phyloP scores from a whole-genome alignment of 2,113 vertebrate genomes.

The Microtus richardsoni region DNA sequence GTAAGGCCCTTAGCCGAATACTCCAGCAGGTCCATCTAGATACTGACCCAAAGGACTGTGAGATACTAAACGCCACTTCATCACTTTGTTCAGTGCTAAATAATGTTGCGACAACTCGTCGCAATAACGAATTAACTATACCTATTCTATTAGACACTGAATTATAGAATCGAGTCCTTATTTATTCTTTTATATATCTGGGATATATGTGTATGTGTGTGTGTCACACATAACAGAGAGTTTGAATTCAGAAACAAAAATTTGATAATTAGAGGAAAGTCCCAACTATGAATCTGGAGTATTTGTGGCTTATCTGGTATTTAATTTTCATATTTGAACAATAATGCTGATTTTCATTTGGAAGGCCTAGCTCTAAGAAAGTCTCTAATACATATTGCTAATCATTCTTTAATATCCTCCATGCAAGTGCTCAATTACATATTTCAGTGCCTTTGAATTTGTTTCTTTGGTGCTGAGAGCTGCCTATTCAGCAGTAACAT shows the following conservation, averaged over 20 bases:
- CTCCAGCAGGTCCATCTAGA: neutral
- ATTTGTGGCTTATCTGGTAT: neutral
- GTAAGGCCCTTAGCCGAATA: neutral
- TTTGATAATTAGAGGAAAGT: neutral
- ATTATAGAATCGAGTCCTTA: neutral
- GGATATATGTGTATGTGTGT: neutral
- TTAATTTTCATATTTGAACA: neutral
- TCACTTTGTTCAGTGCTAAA: neutral
- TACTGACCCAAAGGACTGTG: neutral
- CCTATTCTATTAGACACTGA: neutral
- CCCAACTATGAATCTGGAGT: neutral
- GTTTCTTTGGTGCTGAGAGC: neutral
- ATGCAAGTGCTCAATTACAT: neutral
- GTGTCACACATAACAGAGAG: neutral
- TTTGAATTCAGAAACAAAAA: conserved; percentile 4
- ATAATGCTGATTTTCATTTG: neutral
- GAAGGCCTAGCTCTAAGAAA: neutral
- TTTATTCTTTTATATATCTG: neutral
- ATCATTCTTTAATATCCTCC: neutral
- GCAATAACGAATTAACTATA: neutral
- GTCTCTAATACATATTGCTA: neutral
- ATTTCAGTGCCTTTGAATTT: conserved; percentile 36
- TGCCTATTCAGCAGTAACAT: neutral
- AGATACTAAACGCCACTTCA: neutral
- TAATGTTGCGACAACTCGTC: neutral